phyloP scores from a whole-genome alignment of 2,888 invertebrate species.

The Drosophila nr. perissopoda region DNA sequence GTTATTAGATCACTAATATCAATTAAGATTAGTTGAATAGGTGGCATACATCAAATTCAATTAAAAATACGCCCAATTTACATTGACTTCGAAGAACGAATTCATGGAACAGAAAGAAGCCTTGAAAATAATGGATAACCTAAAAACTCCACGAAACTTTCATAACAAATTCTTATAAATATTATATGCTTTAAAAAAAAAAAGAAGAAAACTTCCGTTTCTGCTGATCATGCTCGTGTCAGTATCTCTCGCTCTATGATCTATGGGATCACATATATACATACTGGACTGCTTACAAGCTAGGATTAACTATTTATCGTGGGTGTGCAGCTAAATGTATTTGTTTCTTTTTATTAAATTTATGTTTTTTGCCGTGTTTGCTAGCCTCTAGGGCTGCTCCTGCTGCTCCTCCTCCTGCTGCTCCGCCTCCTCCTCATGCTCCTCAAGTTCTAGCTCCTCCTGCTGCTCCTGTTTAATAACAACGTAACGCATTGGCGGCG shows the following conservation, averaged over 20 bases:
- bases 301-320: conserved; percentile 28
- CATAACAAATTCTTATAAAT: conserved; percentile 51
- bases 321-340: neutral
- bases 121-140: neutral
- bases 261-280: neutral
- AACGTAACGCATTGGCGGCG: conserved; percentile 61
- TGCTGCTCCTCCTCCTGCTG: neutral
- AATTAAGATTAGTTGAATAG: conserved; percentile 5
- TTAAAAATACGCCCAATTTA: conserved; percentile 11
- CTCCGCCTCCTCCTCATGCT: neutral
- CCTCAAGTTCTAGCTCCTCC: conserved; percentile 1
- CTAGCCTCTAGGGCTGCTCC: conserved; percentile 37
- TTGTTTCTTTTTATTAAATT: neutral
- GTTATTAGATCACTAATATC: conserved; percentile 3
- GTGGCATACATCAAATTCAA: conserved; percentile 7
- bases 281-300: conserved; percentile 14
- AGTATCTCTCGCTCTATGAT: neutral
- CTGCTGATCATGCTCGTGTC: neutral
- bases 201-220: conserved; percentile 18
- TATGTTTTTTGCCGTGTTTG: neutral
- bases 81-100: neutral
- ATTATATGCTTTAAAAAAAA: conserved; percentile 45
- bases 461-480: conserved; percentile 55
- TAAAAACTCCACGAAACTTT: conserved; percentile 22
- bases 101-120: neutral